Evolutionary conservation across 2,113 vertebrate genomes (phyloP), one percentile per base, ranked within the genome.

Genomic region (Odontophorus gujanensis): DNA sequence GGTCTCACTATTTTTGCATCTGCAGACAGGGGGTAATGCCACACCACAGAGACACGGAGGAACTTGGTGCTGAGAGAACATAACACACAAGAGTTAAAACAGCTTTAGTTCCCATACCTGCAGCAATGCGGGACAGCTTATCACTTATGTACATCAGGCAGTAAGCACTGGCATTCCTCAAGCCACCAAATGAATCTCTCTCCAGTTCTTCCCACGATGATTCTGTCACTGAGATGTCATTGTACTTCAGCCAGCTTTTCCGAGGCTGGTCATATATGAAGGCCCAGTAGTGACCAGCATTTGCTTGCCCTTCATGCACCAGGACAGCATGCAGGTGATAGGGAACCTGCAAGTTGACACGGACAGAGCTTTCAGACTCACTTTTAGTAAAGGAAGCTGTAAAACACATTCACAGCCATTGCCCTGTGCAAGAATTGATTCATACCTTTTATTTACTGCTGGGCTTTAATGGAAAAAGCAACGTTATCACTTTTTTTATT

Each of bases 271-370:
- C 97, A 6, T 98, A 99, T 58, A 99, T 97, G 77, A 99, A 99
- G n/a, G 99, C 99, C 99, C 99, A 99, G 97, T 99, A 99, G 94
- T 99, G 99, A 10, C 99, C 99, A 0, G 99, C 98, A 2, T 98
- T 99, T 1, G 99, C 99, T 86, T 99, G 99, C 40, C 99, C 99
- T 87, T 99, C 99, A 0, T 99, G 99, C 11, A 99, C 99, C 9
- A 99, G 97, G 50, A 99, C 99, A 0, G 99, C 99, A 0, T 99
- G 99, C 69, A 99, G 97, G 53, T 91, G 98, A 77, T 99, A 99
- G 36, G 99, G 99, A n/a, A 99, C 98, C 99, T 99, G 90, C n/a
- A 25, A 57, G 59, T 8, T 9, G 65, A 94, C 55, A 74, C 0
- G 20, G 40, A 34, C 5, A 15, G 11, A 15, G 11, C 1, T 4